Conservation (phyloP, 2,888 invertebrate genomes). For the Miltochrista miniata region DNA sequence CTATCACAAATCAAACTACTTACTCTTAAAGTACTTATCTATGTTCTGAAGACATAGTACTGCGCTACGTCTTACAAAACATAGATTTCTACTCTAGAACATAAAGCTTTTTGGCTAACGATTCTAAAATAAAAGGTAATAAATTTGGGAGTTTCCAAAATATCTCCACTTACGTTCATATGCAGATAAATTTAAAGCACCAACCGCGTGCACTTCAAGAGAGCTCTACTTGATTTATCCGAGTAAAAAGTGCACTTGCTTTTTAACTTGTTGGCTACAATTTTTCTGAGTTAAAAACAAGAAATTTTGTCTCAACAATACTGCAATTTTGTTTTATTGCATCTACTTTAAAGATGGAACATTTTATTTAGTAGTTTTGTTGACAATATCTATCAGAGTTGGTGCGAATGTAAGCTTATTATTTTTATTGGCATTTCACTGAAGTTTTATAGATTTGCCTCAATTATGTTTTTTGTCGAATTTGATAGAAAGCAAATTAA, state of each 20-base stretch:
- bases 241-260: slow-evolving; percentile 26
- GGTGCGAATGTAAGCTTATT: too few species aligned
- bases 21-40: too few species aligned
- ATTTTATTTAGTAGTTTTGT: not conserved
- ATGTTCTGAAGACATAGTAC: too few species aligned
- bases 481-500: too few species aligned
- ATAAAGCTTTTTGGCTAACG: not conserved
- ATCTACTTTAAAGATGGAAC: slow-evolving; percentile 11
- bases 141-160: slow-evolving; percentile 11
- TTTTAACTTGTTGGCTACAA: slow-evolving; percentile 11
- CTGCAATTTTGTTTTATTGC: slow-evolving; percentile 9
- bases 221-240: slow-evolving; percentile 36
- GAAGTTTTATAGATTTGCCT: too few species aligned
- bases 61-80: too few species aligned
- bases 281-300: slow-evolving; percentile 23
- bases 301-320: slow-evolving; percentile 22
- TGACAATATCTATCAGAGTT: not conserved
- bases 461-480: too few species aligned
- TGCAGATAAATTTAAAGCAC: slow-evolving; percentile 3
- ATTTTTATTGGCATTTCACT: too few species aligned
- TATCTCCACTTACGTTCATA: slow-evolving; percentile 30
- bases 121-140: not conserved
- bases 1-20: too few species aligned
- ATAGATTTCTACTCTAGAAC: too few species aligned
- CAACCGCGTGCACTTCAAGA: slow-evolving; percentile 10